Percentiles rank a stretch among this genome's conserved stretches.
phyloP scores from a whole-genome alignment of 2,888 invertebrate genomes.

The Subacronicta megacephala region DNA sequence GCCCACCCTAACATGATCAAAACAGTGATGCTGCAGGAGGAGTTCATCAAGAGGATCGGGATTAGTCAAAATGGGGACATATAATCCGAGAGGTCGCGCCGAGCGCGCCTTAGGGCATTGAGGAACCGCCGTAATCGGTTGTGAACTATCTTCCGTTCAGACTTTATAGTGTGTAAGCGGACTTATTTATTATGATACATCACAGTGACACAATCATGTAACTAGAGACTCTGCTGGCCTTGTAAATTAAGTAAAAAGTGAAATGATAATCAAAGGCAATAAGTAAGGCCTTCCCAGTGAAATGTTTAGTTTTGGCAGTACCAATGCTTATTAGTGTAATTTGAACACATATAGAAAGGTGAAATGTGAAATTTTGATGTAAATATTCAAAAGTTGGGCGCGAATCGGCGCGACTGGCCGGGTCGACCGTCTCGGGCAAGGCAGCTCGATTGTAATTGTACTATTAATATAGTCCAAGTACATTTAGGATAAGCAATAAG shows the following conservation, averaged over 20 bases:
- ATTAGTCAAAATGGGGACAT: constrained; percentile 89
- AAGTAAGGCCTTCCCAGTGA: constrained; percentile 66
- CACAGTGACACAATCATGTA: constrained; percentile 80
- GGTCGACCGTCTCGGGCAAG: constrained; percentile 34
- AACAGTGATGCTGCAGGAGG: constrained; percentile 88
- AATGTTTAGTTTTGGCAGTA: constrained; percentile 70
- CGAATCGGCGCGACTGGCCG: constrained; percentile 34
- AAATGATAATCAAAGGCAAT: constrained; percentile 63
- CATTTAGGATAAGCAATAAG: constrained; percentile 81
- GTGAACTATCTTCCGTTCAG: constrained; percentile 86
- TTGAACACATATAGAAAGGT: constrained; percentile 51
- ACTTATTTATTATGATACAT: constrained; percentile 87
- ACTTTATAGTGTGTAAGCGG: constrained; percentile 86
- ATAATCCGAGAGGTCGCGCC: constrained; percentile 87
- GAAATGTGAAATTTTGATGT: constrained; percentile 55
- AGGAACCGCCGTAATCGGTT: constrained; percentile 87
- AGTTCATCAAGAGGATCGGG: constrained; percentile 87
- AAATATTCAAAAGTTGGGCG: constrained; percentile 50
- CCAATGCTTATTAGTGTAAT: constrained; percentile 81
- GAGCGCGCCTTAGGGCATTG: constrained; percentile 87
- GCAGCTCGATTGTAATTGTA: constrained; percentile 57
- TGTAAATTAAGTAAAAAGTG: constrained; percentile 72
- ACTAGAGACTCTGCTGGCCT: constrained; percentile 64
- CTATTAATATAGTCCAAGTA: constrained; percentile 71
- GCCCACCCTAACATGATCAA: constrained; percentile 86